Conservation (phyloP, 2,797 vertebrate species). For the Microhierax caerulescens region DNA sequence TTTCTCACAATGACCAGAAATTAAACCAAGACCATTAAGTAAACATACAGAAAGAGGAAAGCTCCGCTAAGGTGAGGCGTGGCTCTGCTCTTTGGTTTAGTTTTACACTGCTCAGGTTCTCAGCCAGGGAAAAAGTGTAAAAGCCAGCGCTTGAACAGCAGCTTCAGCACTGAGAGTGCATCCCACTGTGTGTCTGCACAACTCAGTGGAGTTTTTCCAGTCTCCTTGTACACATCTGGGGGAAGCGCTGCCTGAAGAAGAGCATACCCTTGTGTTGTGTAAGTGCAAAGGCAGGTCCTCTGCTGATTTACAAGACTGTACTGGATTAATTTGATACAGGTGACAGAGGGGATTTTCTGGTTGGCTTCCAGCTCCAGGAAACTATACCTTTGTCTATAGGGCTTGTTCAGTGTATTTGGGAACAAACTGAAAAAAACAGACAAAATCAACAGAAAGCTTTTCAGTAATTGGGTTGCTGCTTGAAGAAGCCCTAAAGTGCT, state of each 20-base stretch:
- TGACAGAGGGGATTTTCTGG: not conserved
- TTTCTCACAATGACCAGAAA: not conserved
- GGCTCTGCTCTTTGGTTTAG: not conserved
- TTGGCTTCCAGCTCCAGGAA: not conserved
- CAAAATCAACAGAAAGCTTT: not conserved
- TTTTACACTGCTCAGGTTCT: not conserved
- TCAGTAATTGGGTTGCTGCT: not conserved
- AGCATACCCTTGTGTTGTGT: accelerated
- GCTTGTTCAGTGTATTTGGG: not conserved
- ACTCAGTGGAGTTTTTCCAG: not conserved
- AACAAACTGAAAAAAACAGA: not conserved
- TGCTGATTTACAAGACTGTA: not conserved
- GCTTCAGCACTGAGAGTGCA: not conserved
- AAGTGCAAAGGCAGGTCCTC: not conserved
- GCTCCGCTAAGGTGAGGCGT: not conserved
- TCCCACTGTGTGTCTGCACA: too few species aligned
- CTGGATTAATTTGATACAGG: not conserved
- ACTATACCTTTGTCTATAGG: not conserved
- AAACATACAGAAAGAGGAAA: too few species aligned
- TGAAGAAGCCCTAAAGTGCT: not conserved
- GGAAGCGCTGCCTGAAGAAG: not conserved
- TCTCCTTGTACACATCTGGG: accelerated
- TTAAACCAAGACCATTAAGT: not conserved
- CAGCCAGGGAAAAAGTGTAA: not conserved
- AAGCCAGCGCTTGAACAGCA: not conserved